These are phyloP conservation scores for Catharus ustulatus DNA, from an alignment of 2,797 vertebrate genomes.

Conservation along the genomic window DNA sequence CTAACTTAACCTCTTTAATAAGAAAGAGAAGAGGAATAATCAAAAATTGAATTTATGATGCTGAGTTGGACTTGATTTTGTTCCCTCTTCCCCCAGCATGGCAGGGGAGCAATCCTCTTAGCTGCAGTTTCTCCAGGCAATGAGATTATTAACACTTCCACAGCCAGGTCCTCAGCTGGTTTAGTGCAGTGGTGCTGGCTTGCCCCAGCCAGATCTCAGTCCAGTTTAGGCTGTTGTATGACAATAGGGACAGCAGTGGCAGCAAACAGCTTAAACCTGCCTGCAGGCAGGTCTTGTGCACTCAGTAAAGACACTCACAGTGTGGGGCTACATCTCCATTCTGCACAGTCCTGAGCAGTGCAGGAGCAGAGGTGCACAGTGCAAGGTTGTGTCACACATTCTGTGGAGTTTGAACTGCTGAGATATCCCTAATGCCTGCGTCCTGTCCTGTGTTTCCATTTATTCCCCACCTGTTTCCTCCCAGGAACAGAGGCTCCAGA, in stretches of 20 bases:
- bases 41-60: background rate
- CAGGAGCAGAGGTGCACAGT: background rate
- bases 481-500: constrained; percentile 30
- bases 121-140: background rate
- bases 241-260: background rate
- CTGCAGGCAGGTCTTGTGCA: background rate
- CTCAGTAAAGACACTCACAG: background rate
- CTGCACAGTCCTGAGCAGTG: background rate
- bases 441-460: background rate
- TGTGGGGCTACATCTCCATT: background rate
- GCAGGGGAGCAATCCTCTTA: constrained; percentile 8
- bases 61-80: background rate
- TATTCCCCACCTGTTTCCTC: constrained; percentile 13
- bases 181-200: background rate
- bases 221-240: background rate
- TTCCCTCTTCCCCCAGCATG: background rate
- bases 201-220: background rate
- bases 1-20: background rate
- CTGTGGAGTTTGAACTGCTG: background rate
- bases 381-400: background rate
- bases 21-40: background rate
- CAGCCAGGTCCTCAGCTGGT: background rate
- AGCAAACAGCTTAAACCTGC: background rate
- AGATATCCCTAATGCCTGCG: background rate
- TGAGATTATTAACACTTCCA: constrained; percentile 3